Base-by-base conservation (phyloP, 1,140 invertebrate genomes). In the Brachionus rotundiformis region DNA sequence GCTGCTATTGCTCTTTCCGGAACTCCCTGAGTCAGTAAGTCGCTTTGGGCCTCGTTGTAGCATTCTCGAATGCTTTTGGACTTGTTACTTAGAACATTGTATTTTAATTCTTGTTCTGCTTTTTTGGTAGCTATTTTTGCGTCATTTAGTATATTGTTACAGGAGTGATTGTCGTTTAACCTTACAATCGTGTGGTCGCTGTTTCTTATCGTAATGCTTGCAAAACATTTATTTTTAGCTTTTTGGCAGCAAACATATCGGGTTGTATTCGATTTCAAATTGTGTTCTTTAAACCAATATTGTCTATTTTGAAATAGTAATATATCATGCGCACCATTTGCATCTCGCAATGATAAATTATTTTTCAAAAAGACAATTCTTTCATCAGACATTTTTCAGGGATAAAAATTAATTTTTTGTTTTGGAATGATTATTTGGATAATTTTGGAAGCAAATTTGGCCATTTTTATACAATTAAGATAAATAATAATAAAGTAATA, bases 131-230 rank as follows among this genome's bases (percentile, higher is more conserved):
- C 16, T 16, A 39, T 39, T 39, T 27, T 39, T 36, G 16, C 10
- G 13, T 16, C 31, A 71, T 71, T 71, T 39, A 71, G n/a, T 27
- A 23, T 39, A 36, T 39, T 39, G 2, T 39, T 39, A 16, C 25
- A 39, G 36, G n/a, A 36, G 36, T 71, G 65, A 39, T 71, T 71
- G n/a, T 39, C 65, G 25, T 39, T 71, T 31, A 39, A 39, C n/a
- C 65, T 36, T 71, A n/a, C 36, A 39, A 71, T 39, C 7, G 65
- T 36, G 31, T 71, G 31, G 36, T 71, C 33, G n/a, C n/a, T 39
- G 33, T 71, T 71, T 39, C 33, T 16, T 19, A 71, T 71, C n/a
- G 65, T 71, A 16, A 71, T 36, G 31, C 65, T 71, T 39, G 65
- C 65, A 36, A 16, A 71, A 27, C 25, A 31, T 65, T 65, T 65